These are phyloP conservation scores for Colaptes auratus DNA, from an alignment of 2,113 vertebrate species.

Conservation along the genomic window DNA sequence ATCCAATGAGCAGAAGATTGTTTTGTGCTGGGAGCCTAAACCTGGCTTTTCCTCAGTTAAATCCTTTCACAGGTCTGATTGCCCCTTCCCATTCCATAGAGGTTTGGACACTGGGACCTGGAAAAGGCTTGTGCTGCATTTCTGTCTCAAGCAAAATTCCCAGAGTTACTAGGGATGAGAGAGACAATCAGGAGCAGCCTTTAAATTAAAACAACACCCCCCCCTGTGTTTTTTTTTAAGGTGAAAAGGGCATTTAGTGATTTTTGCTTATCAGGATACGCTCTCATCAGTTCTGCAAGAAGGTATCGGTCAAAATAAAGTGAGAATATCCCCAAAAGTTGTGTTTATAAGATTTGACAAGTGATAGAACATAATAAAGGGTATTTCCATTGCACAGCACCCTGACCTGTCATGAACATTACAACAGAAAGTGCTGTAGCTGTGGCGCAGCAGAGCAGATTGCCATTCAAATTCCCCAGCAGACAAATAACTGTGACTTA, in stretches of 20 bases:
- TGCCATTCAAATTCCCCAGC: constrained; percentile 22
- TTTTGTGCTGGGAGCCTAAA: neutral
- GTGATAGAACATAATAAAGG: neutral
- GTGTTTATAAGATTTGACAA: neutral
- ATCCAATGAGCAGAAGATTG: neutral
- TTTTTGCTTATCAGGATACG: neutral
- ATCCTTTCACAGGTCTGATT: neutral
- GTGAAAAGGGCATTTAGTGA: neutral
- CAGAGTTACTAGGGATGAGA: neutral
- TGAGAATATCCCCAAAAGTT: neutral
- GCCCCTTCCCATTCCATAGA: neutral
- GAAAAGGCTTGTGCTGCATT: neutral
- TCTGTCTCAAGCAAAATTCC: neutral
- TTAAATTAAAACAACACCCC: neutral
- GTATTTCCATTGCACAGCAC: neutral
- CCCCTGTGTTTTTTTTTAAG: neutral
- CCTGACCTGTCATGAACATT: constrained; percentile 16
- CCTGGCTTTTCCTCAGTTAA: neutral
- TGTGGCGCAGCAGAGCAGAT: neutral
- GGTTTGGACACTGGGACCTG: neutral
- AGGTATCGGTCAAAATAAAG: neutral
- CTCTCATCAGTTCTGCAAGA: neutral
- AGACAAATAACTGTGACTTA: constrained; percentile 33
- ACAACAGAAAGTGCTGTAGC: neutral
- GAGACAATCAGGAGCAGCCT: neutral